Conservation (phyloP, 2,888 invertebrate genomes). For the Autographa pulchrina region DNA sequence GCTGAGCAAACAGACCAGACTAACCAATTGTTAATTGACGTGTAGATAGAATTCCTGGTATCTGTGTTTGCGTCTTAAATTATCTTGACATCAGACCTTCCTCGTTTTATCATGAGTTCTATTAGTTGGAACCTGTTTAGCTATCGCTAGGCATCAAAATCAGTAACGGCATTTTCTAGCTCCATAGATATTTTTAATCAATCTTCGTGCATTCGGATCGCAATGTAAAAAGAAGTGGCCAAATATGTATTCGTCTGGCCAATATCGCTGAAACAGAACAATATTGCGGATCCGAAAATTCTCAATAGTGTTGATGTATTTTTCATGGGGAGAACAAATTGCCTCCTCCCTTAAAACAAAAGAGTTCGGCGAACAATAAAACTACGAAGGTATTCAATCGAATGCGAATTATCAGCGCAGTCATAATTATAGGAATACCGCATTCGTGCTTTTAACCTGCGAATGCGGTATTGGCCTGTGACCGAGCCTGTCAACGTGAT, state of each 20-base stretch:
- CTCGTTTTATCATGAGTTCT: too few relatives aligned
- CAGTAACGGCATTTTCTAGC: neutral
- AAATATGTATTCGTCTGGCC: neutral
- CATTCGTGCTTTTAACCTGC: neutral
- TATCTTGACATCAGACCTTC: neutral
- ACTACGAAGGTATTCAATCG: neutral
- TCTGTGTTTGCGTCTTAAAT: neutral
- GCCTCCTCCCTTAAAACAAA: neutral
- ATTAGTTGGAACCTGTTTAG: neutral
- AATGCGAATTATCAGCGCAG: neutral
- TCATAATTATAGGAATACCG: neutral
- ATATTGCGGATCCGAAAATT: neutral
- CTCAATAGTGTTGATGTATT: neutral
- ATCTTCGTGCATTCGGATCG: too few relatives aligned
- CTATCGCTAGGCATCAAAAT: neutral
- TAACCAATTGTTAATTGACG: slow-evolving; percentile 11
- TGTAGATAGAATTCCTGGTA: neutral
- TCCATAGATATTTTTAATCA: too few relatives aligned
- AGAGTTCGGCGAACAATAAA: neutral
- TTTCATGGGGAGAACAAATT: neutral
- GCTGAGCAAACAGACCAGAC: slow-evolving; percentile 18
- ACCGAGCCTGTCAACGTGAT: neutral
- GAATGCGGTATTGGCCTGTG: neutral
- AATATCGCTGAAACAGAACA: neutral
- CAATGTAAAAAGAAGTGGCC: neutral